phyloP scores from a whole-genome alignment of 2,113 vertebrate genomes.

The Fulmarus glacialis region DNA sequence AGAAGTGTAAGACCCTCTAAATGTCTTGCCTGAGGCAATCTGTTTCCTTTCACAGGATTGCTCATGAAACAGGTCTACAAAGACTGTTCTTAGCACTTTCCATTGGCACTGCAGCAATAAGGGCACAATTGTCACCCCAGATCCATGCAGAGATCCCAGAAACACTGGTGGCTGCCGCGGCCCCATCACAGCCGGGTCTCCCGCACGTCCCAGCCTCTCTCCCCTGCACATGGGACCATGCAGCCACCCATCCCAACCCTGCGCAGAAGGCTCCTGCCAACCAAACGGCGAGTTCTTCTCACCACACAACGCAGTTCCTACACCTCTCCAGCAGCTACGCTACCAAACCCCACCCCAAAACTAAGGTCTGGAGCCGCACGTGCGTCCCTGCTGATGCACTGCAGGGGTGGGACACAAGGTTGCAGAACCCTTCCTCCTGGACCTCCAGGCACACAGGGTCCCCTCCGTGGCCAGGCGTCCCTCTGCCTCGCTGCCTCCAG shows the following conservation, averaged over 20 bases:
- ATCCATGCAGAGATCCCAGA: background rate
- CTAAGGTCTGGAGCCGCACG: fast-evolving
- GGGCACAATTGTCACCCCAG: background rate
- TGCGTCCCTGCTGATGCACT: background rate
- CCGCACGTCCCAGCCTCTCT: background rate
- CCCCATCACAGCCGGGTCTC: background rate
- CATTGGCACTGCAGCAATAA: background rate
- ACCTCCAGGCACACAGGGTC: fast-evolving
- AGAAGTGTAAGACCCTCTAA: background rate
- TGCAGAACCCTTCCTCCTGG: background rate
- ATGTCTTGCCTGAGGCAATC: conserved; percentile 18
- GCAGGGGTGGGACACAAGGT: fast-evolving
- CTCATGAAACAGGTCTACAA: background rate
- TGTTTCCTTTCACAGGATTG: background rate
- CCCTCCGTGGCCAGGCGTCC: fast-evolving
- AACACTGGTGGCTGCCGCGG: background rate
- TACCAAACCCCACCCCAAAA: background rate
- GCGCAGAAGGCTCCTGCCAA: background rate
- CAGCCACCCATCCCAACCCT: too few species aligned
- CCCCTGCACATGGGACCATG: background rate
- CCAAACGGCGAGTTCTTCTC: background rate
- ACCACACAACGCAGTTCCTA: fast-evolving
- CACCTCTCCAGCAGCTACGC: background rate
- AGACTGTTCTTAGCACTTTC: background rate
- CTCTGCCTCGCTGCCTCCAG: background rate